Conservation (phyloP, 2,888 invertebrate genomes). For the Drosophila ezoana region DNA sequence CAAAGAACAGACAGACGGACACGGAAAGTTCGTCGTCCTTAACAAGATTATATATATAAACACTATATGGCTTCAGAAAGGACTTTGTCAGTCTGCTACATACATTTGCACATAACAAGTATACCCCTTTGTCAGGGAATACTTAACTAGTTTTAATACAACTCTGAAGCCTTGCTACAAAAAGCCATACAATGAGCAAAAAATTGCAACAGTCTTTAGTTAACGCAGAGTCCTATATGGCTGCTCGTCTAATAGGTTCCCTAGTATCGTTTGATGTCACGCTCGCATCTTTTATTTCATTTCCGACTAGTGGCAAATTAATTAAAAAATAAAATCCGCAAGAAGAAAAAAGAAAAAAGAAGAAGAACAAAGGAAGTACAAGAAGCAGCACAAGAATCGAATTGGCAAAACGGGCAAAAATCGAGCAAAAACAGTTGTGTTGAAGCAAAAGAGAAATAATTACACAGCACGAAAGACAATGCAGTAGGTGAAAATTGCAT, state of each 20-base stretch:
- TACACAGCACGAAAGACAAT: constrained; percentile 60
- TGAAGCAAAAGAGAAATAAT: constrained; percentile 56
- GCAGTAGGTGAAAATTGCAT: constrained; percentile 67
- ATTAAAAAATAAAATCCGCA: constrained; percentile 28
- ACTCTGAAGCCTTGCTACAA: too few species aligned
- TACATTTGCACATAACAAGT: too few species aligned
- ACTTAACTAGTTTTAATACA: too few species aligned
- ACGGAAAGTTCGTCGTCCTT: too few species aligned
- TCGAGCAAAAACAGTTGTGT: constrained; percentile 4
- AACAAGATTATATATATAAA: too few species aligned
- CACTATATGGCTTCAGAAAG: too few species aligned
- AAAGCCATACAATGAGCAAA: too few species aligned
- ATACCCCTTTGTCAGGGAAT: too few species aligned
- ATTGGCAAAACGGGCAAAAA: constrained; percentile 16
- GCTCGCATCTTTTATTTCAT: constrained; percentile 33
- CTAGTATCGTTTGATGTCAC: constrained; percentile 14
- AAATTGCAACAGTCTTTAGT: neutral
- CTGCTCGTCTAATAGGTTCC: neutral
- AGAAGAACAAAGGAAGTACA: neutral
- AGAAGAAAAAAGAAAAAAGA: neutral
- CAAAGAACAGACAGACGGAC: too few species aligned
- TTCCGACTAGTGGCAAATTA: constrained; percentile 45
- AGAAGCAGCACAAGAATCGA: constrained; percentile 14
- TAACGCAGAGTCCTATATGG: neutral
- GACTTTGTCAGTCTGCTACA: too few species aligned